These are phyloP conservation scores for Psilopogon haemacephalus DNA, from an alignment of 2,113 vertebrate genomes.

Conservation along the genomic window DNA sequence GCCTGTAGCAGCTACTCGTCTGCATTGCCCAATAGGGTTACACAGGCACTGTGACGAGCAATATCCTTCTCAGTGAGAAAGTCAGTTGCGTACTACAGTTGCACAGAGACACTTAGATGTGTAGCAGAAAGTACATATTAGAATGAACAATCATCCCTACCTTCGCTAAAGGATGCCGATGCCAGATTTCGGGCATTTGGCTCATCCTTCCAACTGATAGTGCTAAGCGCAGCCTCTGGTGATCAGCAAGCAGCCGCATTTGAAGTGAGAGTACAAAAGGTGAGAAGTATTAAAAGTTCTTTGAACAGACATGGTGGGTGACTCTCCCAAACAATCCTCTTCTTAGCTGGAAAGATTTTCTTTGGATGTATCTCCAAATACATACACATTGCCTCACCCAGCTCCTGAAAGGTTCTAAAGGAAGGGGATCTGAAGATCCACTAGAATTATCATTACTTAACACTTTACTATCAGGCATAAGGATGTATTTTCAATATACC, in stretches of 20 bases:
- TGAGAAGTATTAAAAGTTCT: neutral
- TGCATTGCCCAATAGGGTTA: neutral
- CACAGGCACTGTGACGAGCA: neutral
- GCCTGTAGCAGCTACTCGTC: neutral
- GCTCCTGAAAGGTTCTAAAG: neutral
- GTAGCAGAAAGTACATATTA: neutral
- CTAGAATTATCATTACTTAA: neutral
- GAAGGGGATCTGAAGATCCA: neutral
- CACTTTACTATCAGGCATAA: neutral
- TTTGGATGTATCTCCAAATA: neutral
- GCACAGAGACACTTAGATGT: neutral
- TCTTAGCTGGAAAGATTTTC: neutral
- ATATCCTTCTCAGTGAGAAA: neutral
- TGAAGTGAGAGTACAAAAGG: neutral
- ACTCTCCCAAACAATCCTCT: neutral
- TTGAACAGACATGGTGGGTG: neutral
- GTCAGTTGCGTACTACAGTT: neutral
- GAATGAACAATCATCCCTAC: neutral
- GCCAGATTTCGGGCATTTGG: neutral
- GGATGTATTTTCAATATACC: neutral
- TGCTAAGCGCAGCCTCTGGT: neutral
- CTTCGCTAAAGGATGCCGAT: neutral
- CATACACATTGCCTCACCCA: neutral
- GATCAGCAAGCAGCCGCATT: neutral
- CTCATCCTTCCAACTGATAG: neutral